Evolutionary conservation across 2,888 invertebrate genomes (phyloP).

Genomic region (Rotaria magnacalcarata): DNA sequence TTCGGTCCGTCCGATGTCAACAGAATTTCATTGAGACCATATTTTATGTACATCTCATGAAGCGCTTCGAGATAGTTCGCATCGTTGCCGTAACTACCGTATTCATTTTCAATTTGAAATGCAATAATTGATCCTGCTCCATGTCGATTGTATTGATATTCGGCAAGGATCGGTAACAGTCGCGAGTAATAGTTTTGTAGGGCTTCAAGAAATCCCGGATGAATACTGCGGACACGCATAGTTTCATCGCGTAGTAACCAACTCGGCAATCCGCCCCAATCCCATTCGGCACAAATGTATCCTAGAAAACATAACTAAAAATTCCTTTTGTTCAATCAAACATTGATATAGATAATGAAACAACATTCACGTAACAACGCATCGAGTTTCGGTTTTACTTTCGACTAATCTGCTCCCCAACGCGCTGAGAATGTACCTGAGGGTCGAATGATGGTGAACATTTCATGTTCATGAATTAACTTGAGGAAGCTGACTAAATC

Average conservation of each 20-base stretch:
- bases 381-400: too few relatives aligned
- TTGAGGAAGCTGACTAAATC: conserved; percentile 47
- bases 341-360: too few relatives aligned
- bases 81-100: conserved; percentile 49
- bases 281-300: conserved; percentile 50
- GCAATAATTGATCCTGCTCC: conserved; percentile 48
- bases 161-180: conserved; percentile 54
- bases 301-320: conserved; percentile 32
- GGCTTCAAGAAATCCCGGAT: conserved; percentile 52
- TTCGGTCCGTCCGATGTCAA: conserved; percentile 48
- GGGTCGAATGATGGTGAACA: conserved; percentile 49
- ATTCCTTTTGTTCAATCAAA: too few relatives aligned
- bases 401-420: too few relatives aligned
- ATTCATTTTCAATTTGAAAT: conserved; percentile 49
- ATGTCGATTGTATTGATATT: conserved; percentile 50
- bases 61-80: conserved; percentile 49
- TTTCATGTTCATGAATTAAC: conserved; percentile 47
- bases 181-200: conserved; percentile 56
- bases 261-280: conserved; percentile 56
- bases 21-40: conserved; percentile 49
- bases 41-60: conserved; percentile 42
- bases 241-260: conserved; percentile 61
- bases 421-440: conserved; percentile 35
- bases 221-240: conserved; percentile 58
- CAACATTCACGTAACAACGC: too few relatives aligned